phyloP scores from a whole-genome alignment of 2,113 vertebrate species.

The Colistium nudipinnis region DNA sequence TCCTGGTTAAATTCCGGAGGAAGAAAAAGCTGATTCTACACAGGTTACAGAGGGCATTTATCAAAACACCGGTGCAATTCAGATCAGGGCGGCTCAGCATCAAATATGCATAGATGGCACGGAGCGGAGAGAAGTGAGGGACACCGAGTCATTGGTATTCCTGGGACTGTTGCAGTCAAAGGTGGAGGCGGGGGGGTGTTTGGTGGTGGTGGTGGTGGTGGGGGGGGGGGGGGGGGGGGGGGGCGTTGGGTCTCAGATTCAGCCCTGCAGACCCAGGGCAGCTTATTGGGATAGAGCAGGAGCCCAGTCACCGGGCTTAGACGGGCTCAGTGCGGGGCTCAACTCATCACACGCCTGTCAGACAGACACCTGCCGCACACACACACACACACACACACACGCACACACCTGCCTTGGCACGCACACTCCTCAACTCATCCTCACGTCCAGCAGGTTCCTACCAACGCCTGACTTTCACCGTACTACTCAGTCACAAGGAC shows the following conservation, averaged over 20 bases:
- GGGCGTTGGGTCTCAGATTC: constrained; percentile 60
- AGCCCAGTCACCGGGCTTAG: constrained; percentile 75
- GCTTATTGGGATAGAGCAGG: constrained; percentile 75
- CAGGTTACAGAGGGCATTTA: constrained; percentile 47
- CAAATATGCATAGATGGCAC: constrained; percentile 72
- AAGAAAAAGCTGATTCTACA: constrained; percentile 29
- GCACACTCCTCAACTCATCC: constrained; percentile 22
- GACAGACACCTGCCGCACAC: constrained; percentile 74
- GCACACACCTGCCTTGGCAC: constrained; percentile 17
- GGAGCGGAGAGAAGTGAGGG: constrained; percentile 61
- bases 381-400: constrained; percentile 10
- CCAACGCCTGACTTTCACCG: constrained; percentile 11
- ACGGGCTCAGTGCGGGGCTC: constrained; percentile 76
- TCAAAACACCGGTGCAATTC: constrained; percentile 57
- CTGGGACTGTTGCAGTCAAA: constrained; percentile 64
- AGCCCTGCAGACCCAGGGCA: constrained; percentile 73
- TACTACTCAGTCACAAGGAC: constrained; percentile 10
- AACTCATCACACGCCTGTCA: constrained; percentile 81
- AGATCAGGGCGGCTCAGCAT: constrained; percentile 65
- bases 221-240: constrained; percentile 50
- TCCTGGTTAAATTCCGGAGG: constrained; percentile 17
- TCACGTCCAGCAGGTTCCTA: constrained; percentile 17
- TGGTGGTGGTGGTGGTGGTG: constrained; percentile 39
- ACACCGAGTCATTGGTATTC: constrained; percentile 76
- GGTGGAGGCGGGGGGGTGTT: constrained; percentile 62